Percentiles rank a stretch among this genome's conserved stretches.
Evolutionary conservation across 2,113 vertebrate species (phyloP).

Genomic region (Cavia porcellus): DNA sequence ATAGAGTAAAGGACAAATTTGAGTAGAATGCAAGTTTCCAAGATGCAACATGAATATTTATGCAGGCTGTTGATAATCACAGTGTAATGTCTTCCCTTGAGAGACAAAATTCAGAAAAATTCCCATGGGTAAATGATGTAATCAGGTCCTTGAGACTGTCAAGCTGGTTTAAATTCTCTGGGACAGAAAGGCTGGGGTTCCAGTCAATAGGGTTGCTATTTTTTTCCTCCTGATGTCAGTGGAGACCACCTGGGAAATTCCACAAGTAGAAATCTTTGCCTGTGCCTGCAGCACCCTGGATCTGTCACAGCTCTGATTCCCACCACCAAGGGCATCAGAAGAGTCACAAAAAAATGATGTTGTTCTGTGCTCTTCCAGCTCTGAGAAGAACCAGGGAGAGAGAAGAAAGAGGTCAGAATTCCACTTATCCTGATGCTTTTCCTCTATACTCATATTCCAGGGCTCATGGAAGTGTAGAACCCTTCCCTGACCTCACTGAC

Average conservation of each 20-base stretch:
- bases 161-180: not conserved
- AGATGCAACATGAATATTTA: not conserved
- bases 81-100: not conserved
- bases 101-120: not conserved
- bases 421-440: not conserved
- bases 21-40: not conserved
- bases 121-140: not conserved
- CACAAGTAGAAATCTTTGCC: not conserved
- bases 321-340: not conserved
- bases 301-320: not conserved
- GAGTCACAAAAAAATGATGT: not conserved
- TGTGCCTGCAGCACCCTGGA: not conserved
- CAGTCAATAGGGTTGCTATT: not conserved
- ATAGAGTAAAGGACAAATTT: not conserved
- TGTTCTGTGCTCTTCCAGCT: not conserved
- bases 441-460: not conserved
- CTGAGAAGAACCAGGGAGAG: not conserved
- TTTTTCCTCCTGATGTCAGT: not conserved
- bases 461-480: not conserved
- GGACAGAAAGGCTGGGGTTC: not conserved
- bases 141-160: constrained; percentile 21
- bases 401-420: not conserved
- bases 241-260: constrained; percentile 18
- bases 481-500: not conserved
- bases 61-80: not conserved